Conservation (phyloP, 1,140 invertebrate genomes). For the Pygmarrhopalites habei region DNA sequence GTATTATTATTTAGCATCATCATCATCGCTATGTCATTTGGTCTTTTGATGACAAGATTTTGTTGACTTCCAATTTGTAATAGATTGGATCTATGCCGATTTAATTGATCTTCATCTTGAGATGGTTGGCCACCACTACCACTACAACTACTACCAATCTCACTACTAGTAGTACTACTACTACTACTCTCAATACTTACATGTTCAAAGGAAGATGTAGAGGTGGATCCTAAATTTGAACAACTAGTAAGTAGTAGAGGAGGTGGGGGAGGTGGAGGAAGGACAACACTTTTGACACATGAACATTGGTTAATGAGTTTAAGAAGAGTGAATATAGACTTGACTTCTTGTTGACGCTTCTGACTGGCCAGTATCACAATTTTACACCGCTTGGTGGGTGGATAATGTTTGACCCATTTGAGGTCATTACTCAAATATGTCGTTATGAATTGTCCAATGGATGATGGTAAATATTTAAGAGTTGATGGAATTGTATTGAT, state of each 20-base stretch:
- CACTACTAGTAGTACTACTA: too few species aligned
- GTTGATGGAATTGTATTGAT: conserved; percentile 16
- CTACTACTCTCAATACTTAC: not conserved
- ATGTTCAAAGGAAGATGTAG: conserved; percentile 7
- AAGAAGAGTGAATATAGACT: not conserved
- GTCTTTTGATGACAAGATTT: too few species aligned
- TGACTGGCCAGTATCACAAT: conserved; percentile 11
- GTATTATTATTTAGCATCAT: too few species aligned
- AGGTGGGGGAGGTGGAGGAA: too few species aligned
- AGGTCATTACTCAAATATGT: conserved; percentile 4
- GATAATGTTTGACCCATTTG: conserved; percentile 3
- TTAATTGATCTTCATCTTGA: too few species aligned
- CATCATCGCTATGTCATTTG: too few species aligned
- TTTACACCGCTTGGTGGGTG: conserved; percentile 13
- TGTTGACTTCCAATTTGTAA: too few species aligned
- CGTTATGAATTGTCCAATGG: conserved; percentile 16
- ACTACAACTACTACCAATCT: too few species aligned
- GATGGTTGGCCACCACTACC: too few species aligned
- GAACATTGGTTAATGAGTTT: not conserved
- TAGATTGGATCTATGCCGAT: too few species aligned
- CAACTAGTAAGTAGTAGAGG: too few species aligned
- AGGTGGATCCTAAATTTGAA: not conserved
- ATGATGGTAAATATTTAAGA: conserved; percentile 12
- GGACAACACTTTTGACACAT: not conserved
- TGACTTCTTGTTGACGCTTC: conserved; percentile 16